phyloP scores from a whole-genome alignment of 2,113 vertebrate species.

The Nematolebias whitei region DNA sequence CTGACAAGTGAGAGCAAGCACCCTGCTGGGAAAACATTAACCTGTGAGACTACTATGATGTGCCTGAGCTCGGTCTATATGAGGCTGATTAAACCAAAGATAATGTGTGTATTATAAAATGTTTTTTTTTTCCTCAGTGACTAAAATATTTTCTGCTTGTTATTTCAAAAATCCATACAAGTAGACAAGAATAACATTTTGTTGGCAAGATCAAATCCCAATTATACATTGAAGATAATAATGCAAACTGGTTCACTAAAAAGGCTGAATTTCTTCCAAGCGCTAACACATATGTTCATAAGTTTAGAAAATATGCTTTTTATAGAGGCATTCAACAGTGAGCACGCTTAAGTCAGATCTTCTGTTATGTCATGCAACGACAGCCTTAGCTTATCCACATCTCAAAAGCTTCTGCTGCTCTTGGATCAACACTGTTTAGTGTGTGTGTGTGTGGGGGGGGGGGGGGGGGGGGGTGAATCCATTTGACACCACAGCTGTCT shows the following conservation, averaged over 20 bases:
- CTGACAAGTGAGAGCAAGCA: background rate
- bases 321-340: conserved; percentile 22
- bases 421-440: conserved; percentile 55
- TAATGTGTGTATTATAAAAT: too few relatives aligned
- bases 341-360: conserved; percentile 40
- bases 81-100: too few relatives aligned
- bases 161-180: too few relatives aligned
- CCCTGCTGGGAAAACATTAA: background rate
- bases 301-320: background rate
- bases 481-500: conserved; percentile 48
- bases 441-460: too few relatives aligned
- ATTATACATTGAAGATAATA: background rate
- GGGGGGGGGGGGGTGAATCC: too few relatives aligned
- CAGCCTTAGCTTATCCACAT: conserved; percentile 44
- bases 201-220: background rate
- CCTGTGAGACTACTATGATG: background rate
- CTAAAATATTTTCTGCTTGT: too few relatives aligned
- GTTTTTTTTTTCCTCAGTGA: too few relatives aligned
- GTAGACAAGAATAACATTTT: too few relatives aligned
- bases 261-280: background rate
- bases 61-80: background rate
- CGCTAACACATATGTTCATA: background rate
- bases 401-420: conserved; percentile 55
- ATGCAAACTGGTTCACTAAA: background rate
- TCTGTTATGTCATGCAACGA: conserved; percentile 35